Evolutionary conservation across 2,888 invertebrate species (phyloP), one percentile per base, ranked within the genome.

Genomic region (Tanypteryx hageni): DNA sequence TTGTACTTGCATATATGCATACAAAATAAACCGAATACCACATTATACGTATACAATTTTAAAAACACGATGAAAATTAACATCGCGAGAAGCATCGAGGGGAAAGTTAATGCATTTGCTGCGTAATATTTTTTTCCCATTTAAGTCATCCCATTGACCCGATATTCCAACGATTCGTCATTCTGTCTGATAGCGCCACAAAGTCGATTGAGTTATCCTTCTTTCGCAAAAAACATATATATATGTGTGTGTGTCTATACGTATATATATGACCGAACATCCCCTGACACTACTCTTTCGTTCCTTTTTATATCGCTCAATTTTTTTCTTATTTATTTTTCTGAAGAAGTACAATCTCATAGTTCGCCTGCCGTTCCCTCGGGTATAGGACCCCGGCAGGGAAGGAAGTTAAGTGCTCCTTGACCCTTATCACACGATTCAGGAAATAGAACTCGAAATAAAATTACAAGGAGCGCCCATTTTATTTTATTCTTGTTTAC

Each of bases 361-460:
- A 89, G 89, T 64, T 89, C 68, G 31, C 64, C 27, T 18, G 10
- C 64, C 7, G 11, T 64, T 22, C 89, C 58, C 89, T 61, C 9
- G 89, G 89, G 89, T 64, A 64, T 89, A 44, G 64, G 89, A 11
- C 89, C 31, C 18, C 16, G 64, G 89, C 44, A 59, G 89, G 44
- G 44, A 22, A 64, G n/a, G 89, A 89, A 89, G 89, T 89, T 89
- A 89, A 89, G 89, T 89, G 89, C 89, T 61, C 18, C 89, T 89
- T 89, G 64, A 89, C 89, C 89, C 89, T 64, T 86, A 58, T 89
- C 89, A 89, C 89, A 89, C 89, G 89, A 89, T 44, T 89, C 64
- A 18, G 83, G 8, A 57, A 57, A 83, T 57, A 27, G 56, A 89
- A 64, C 64, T 16, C 89, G 68, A 89, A 89, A 64, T 76, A 44